Base-by-base conservation (phyloP, 2,888 invertebrate species). In the Harmothoe impar region DNA sequence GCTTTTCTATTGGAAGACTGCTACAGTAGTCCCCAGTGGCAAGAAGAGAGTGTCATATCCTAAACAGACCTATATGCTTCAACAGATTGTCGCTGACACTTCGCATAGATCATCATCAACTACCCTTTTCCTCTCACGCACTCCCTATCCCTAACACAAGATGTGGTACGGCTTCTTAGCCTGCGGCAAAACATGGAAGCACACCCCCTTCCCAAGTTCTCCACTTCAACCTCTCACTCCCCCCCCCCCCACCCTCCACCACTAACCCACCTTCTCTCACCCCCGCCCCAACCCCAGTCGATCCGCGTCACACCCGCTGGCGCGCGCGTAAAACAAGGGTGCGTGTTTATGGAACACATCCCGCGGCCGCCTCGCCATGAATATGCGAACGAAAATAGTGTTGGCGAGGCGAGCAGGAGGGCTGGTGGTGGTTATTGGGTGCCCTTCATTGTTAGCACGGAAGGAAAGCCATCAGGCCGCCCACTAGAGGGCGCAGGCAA, bases 301-400 rank as follows among this genome's bases (percentile, higher is more conserved):
- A 43, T 43, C 43, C 15, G 17, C 43, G 15, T 17, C 20, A 43
- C 81, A 20, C 81, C 81, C 43, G 43, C 29, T 25, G 29, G 56
- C 86, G n/a, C 51, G 1, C 54, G 33, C 25, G 54, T 86, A 86
- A 86, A 86, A 54, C 86, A 86, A 84, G 84, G 84, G 84, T 84
- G 84, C 52, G 52, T 86, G 56, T 86, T 86, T 86, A 86, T 56
- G 33, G 86, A 86, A 86, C 29, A 86, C 86, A 86, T 86, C 52
- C 86, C 54, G 25, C 29, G 56, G 54, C 29, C 29, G 25, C 56
- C 17, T 15, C 20, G 25, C 52, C 12, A 81, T 52, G 86, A 86
- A 86, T 86, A 86, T 86, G 52, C 86, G 86, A 86, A 56, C 56
- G 54, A 86, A 86, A 86, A 86, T 54, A 86, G 56, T 56, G 86